Base-by-base conservation (phyloP, 2,113 vertebrate species). In the Laterallus jamaicensis region DNA sequence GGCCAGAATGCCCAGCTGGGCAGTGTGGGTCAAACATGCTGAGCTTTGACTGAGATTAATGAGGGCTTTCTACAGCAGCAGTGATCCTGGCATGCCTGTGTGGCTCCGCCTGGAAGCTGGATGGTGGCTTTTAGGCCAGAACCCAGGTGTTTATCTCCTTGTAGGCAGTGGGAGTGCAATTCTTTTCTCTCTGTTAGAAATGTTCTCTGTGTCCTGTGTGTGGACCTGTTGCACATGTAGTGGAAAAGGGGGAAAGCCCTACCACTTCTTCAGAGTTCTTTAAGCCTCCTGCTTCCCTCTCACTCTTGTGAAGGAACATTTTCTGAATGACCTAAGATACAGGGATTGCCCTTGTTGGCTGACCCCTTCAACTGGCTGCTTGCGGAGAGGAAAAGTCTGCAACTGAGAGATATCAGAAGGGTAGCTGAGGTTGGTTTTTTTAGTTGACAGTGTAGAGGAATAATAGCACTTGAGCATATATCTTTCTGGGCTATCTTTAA, bases 121-220 rank as follows among this genome's bases (percentile, higher is more conserved):
- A 32, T 58, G 31, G 9, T 55, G 47, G 25, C 20, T 94, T 93
- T 88, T 68, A 67, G 77, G 21, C 15, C 67, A 58, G 42, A 66
- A 19, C 3, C 10, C 11, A 75, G 14, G 11, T 39, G 17, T 76
- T n/a, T 26, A 32, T 47, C 44, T 71, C 29, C 56, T 75, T 2
- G 0, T 11, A 26, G 55, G 28, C 28, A 29, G 22, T 55, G 39
- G 11, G 15, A 86, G 9, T 31, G 7, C 21, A 80, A n/a, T 22
- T 11, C 63, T 71, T n/a, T 44, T 73, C n/a, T 54, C 49, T 59
- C 63, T 13, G 8, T 63, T 39, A 56, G 25, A 80, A 78, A 12
- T 0, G 0, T 9, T 88, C 12, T 70, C 19, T 28, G 88, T 2
- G 1, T 64, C 39, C 69, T 62, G 5, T 24, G 6, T 13, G 32